Evolutionary conservation across 2,113 vertebrate genomes (phyloP).

Genomic region (Caracal caracal): DNA sequence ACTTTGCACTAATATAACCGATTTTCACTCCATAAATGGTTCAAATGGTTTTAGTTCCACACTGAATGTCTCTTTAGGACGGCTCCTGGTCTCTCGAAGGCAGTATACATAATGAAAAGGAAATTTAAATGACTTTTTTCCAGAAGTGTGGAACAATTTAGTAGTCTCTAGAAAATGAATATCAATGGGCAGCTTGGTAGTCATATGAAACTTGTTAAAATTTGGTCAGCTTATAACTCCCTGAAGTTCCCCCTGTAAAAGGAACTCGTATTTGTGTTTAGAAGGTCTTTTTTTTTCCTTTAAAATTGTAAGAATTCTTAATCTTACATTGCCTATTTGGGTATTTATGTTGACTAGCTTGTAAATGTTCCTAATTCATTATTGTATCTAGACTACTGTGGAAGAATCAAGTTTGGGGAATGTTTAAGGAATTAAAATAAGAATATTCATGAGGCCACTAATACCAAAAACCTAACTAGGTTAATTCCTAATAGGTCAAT

Average conservation of each 20-base stretch:
- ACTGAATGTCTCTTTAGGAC: conserved; percentile 52
- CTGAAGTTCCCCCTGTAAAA: neutral
- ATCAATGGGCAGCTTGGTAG: neutral
- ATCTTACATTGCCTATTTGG: neutral
- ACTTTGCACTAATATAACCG: conserved; percentile 54
- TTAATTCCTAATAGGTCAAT: neutral
- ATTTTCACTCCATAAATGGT: conserved; percentile 45
- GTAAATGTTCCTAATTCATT: neutral
- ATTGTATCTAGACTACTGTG: neutral
- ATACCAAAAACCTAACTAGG: neutral
- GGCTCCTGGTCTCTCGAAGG: neutral
- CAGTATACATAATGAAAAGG: neutral
- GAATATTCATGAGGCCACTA: neutral
- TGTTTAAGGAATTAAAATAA: neutral
- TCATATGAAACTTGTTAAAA: neutral
- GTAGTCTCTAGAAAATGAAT: conserved; percentile 41
- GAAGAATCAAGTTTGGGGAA: neutral
- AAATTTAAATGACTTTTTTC: conserved; percentile 66
- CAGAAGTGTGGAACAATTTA: conserved; percentile 33
- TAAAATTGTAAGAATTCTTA: neutral
- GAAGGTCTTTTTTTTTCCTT: neutral
- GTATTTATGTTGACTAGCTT: neutral
- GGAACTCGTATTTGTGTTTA: neutral
- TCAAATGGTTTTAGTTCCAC: conserved; percentile 65
- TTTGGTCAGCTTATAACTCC: neutral